Conservation (phyloP, 2,797 vertebrate species). For the Hybognathus amarus region DNA sequence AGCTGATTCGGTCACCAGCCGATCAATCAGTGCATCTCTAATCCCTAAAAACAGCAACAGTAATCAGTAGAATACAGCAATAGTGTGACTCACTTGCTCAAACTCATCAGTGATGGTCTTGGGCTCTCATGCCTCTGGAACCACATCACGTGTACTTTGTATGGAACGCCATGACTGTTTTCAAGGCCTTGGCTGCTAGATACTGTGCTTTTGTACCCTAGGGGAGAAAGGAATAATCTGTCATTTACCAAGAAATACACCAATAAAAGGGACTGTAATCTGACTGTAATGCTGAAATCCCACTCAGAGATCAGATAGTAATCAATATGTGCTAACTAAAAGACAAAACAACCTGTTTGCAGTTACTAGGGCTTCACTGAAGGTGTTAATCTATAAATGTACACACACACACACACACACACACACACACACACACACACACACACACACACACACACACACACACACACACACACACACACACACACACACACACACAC, state of each 20-base stretch:
- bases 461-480: too few species aligned
- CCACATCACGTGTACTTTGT: slow-evolving; percentile 96
- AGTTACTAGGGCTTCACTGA: background rate
- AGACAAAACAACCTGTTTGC: background rate
- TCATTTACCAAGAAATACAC: background rate
- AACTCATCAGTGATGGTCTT: slow-evolving; percentile 92
- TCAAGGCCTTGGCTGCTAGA: slow-evolving; percentile 91
- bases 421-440: slow-evolving; percentile 62
- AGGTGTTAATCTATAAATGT: background rate
- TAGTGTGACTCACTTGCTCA: slow-evolving; percentile 80
- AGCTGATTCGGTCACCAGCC: too few species aligned
- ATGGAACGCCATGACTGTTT: slow-evolving; percentile 93
- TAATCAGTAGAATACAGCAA: background rate
- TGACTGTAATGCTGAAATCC: slow-evolving; percentile 1
- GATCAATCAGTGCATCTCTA: too few species aligned
- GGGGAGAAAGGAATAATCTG: background rate
- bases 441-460: slow-evolving; percentile 71
- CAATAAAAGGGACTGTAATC: slow-evolving; percentile 17
- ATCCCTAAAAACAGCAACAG: too few species aligned
- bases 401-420: slow-evolving; percentile 61
- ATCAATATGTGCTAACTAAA: slow-evolving; percentile 21
- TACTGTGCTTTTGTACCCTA: slow-evolving; percentile 93
- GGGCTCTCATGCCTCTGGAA: slow-evolving; percentile 90
- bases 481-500: background rate
- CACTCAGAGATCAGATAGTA: slow-evolving; percentile 13